Evolutionary conservation across 2,888 invertebrate genomes (phyloP).

Genomic region (Limnephilus marmoratus): DNA sequence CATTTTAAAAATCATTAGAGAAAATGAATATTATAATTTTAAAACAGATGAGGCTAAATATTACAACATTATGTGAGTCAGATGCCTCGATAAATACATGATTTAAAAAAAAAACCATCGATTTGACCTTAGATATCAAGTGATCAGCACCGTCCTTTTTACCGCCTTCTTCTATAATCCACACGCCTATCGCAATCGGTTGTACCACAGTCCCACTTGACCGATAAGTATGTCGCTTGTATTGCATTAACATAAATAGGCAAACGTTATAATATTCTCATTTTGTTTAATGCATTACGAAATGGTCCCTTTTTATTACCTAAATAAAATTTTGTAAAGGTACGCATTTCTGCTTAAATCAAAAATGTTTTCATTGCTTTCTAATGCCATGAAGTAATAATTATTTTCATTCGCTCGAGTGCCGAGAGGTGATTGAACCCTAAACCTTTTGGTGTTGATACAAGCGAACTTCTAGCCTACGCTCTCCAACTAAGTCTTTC

Average conservation of each 20-base stretch:
- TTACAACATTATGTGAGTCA: too few species aligned
- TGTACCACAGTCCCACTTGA: neutral
- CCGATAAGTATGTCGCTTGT: too few species aligned
- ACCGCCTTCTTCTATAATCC: neutral
- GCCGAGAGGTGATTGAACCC: neutral
- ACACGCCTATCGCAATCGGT: neutral
- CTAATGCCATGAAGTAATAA: neutral
- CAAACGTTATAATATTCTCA: neutral
- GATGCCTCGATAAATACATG: too few species aligned
- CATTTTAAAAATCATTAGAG: too few species aligned
- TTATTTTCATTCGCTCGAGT: neutral
- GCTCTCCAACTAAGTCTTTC: neutral
- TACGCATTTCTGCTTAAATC: neutral
- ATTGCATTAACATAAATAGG: too few species aligned
- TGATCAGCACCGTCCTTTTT: neutral
- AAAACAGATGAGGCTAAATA: too few species aligned
- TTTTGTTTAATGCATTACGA: neutral
- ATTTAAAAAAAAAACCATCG: neutral
- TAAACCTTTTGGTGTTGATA: neutral
- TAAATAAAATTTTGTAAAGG: neutral
- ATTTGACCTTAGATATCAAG: neutral
- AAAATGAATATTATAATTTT: too few species aligned
- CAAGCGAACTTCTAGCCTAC: neutral
- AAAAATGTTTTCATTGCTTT: neutral
- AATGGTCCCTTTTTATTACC: neutral